Conservation (phyloP, 2,888 invertebrate species). For the Aphelenchoides bicaudatus region DNA sequence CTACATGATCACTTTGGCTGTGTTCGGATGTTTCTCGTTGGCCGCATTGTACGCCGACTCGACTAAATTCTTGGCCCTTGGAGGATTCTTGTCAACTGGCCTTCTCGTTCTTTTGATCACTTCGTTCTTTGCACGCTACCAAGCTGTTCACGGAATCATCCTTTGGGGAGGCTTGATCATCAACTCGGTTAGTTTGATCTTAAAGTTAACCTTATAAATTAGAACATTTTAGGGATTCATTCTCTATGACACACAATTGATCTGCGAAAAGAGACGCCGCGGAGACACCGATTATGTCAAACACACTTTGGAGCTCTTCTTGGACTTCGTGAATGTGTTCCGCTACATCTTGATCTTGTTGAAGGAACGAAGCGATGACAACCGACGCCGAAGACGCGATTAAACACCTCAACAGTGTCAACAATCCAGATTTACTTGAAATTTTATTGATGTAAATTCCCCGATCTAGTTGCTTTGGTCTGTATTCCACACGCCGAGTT, state of each 20-base stretch:
- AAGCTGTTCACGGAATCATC: slow-evolving; percentile 35
- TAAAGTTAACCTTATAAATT: background rate
- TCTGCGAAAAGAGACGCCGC: slow-evolving; percentile 62
- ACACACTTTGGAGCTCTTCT: slow-evolving; percentile 81
- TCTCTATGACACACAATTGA: slow-evolving; percentile 92
- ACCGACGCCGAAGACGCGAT: slow-evolving; percentile 28
- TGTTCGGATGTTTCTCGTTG: slow-evolving; percentile 86
- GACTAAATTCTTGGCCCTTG: slow-evolving; percentile 83
- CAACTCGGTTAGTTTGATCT: no score
- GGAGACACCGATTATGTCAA: slow-evolving; percentile 86
- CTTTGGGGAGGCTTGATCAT: slow-evolving; percentile 81
- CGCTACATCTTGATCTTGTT: slow-evolving; percentile 63
- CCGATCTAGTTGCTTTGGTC: no score
- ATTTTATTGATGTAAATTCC: background rate
- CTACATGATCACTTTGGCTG: slow-evolving; percentile 67
- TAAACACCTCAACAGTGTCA: background rate
- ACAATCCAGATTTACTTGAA: background rate
- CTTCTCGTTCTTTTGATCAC: slow-evolving; percentile 36
- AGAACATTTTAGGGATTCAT: no score
- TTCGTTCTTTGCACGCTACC: slow-evolving; percentile 36
- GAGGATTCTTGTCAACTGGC: slow-evolving; percentile 62
- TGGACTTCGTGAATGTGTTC: slow-evolving; percentile 90
- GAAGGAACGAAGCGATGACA: slow-evolving; percentile 35
- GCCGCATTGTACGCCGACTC: slow-evolving; percentile 77
- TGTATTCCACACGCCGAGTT: no score